Evolutionary conservation across 1,140 invertebrate species (phyloP).

Genomic region (Vollenhovia emeryi): DNA sequence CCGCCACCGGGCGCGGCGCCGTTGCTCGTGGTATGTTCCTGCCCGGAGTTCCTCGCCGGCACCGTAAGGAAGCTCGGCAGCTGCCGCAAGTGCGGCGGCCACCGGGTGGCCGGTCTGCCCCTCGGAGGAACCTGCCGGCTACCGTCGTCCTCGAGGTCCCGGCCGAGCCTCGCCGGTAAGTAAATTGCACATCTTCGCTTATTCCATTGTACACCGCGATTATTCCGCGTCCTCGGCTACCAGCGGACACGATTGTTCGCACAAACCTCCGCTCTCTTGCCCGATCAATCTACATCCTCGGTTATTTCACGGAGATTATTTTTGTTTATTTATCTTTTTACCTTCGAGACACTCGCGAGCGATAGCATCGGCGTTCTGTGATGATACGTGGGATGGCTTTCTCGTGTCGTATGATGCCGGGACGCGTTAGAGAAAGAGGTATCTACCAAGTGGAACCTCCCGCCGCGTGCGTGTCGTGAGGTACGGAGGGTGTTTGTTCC

Average conservation of each 20-base stretch:
- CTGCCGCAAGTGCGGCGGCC: conserved; percentile 93
- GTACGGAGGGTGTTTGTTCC: background rate
- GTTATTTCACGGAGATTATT: background rate
- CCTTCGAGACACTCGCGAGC: background rate
- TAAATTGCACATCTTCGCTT: background rate
- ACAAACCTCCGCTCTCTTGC: background rate
- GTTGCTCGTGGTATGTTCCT: conserved; percentile 91
- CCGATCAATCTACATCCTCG: background rate
- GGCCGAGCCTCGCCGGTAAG: conserved; percentile 82
- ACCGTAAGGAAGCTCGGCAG: conserved; percentile 90
- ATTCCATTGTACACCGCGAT: background rate
- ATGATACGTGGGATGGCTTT: background rate
- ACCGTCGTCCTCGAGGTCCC: conserved; percentile 84
- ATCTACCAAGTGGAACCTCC: background rate
- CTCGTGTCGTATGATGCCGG: background rate
- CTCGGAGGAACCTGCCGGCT: conserved; percentile 86
- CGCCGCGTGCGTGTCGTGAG: background rate
- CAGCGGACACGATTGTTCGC: background rate
- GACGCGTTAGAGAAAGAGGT: background rate
- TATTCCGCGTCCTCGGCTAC: background rate
- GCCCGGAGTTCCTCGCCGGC: conserved; percentile 90
- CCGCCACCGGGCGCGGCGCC: conserved; percentile 83
- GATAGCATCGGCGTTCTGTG: background rate
- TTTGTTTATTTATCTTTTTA: too few relatives aligned
- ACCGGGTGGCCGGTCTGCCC: conserved; percentile 87